Conservation (phyloP, 37 sponge, comb jelly and placozoan species). For the Chondrilla cf. caribensis region DNA sequence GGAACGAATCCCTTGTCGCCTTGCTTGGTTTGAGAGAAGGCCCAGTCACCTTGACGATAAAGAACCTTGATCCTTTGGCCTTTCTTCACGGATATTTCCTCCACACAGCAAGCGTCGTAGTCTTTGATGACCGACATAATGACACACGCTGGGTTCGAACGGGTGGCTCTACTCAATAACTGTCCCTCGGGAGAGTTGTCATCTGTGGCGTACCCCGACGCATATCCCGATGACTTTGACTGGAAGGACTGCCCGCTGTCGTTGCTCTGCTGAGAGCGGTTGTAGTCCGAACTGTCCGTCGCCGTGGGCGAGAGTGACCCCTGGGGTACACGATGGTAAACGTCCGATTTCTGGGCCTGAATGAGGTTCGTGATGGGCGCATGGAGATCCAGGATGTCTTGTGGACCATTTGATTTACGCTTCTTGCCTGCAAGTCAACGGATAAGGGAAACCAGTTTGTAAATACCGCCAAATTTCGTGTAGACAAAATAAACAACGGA, state of each 20-base stretch:
- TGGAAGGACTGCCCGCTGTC: slow-evolving; percentile 25
- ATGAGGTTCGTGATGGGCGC: slow-evolving; percentile 4
- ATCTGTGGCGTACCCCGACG: slow-evolving; percentile 45
- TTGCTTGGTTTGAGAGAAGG: slow-evolving; percentile 68
- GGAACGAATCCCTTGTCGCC: slow-evolving; percentile 71
- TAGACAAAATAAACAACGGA: neutral
- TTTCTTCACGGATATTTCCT: slow-evolving; percentile 67
- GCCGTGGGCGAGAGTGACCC: slow-evolving; percentile 23
- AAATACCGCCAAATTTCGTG: neutral
- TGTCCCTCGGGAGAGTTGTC: slow-evolving; percentile 67
- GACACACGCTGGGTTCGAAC: slow-evolving; percentile 61
- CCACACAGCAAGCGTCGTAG: slow-evolving; percentile 71
- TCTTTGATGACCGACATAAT: slow-evolving; percentile 74
- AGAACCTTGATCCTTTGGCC: slow-evolving; percentile 76
- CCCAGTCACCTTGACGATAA: slow-evolving; percentile 81
- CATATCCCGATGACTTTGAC: slow-evolving; percentile 16
- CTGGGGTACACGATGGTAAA: neutral
- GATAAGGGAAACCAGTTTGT: neutral
- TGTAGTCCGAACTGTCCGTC: slow-evolving; percentile 31
- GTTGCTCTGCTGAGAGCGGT: slow-evolving; percentile 55
- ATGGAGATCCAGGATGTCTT: neutral
- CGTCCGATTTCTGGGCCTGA: neutral
- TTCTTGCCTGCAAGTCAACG: slow-evolving; percentile 2
- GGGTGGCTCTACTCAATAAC: slow-evolving; percentile 54
- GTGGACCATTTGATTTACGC: neutral